Evolutionary conservation across 2,797 vertebrate species (phyloP), one percentile per base, ranked within the genome.

Genomic region (Melanotaenia maccullochi): DNA sequence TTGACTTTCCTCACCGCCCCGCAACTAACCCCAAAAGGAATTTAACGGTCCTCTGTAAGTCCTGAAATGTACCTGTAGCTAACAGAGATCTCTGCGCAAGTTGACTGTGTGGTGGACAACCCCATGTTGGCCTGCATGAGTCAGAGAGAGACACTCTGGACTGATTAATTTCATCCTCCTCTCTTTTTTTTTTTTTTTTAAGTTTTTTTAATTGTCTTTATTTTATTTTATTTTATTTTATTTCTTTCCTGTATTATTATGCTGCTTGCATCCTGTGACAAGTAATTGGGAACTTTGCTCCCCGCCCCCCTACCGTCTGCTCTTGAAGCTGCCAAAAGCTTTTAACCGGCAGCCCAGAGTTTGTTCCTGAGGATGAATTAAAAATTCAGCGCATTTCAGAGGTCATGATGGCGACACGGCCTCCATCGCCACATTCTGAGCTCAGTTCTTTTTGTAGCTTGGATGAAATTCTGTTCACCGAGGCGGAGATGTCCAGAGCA

Each of bases 1-100:
- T 85, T 73, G 83, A 88, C 87, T 87, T 73, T 86, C 67, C 81
- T 87, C 83, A 75, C 71, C 75, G 52, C 68, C 65, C 75, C 79
- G 63, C 66, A 47, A 66, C 87, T 71, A 75, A 90, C 82, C 81
- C 83, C 84, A 89, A 89, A 89, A 75, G 90, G 85, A 90, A 83
- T 83, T 70, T 67, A 70, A 67, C 0, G 76, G 83, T 87, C 79
- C 81, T 79, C 79, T 76, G 76, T 60, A 44, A 76, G 80, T 82
- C 25, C 49, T 79, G 65, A 82, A 68, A 78, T 65, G 79, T 84
- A 85, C 89, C 80, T 73, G 89, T 87, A 87, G 89, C 90, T 78
- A 66, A 77, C 72, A 35, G 71, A 85, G 79, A 83, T 73, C 68
- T 81, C 76, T 76, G 76, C 75, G 77, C 79, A 62, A 75, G 81